Base-by-base conservation (phyloP, 1,140 invertebrate species). In the Globodera rostochiensis region DNA sequence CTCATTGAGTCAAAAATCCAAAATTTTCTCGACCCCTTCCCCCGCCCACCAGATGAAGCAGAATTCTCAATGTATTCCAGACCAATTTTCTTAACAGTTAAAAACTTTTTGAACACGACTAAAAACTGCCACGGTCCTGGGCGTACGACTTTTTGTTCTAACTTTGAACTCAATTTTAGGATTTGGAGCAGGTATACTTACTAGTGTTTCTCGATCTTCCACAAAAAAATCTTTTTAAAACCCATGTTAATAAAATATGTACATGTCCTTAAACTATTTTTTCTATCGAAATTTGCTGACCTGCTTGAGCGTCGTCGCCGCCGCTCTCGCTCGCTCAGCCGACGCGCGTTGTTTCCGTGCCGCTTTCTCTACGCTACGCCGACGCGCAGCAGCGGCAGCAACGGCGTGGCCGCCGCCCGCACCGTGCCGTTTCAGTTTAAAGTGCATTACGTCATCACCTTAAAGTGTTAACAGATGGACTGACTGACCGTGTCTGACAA, bases 391-490 rank as follows among this genome's bases (percentile, higher is more conserved):
- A 53, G 60, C 70, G n/a, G 53, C 46, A 53, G 60, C 70, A 8
- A 25, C 46, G 19, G 25, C n/a, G 74, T n/a, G 19, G 36, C 19
- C 13, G 19, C 57, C 57, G 57, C 11, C 19, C 4, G 57, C 57
- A 64, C n/a, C 45, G n/a, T 80, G 36, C 36, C 69, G 60, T 21
- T 80, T 80, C 21, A 80, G 69, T 64, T 57, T 80, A 13, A 80
- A 80, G 4, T 70, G 45, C 25, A 19, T 36, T 7, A 75, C 60
- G 71, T 80, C 79, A 49, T 80, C 79, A 79, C 47, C 79, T 69
- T 60, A 77, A 79, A 76, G 8, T 6, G 8, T 8, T 46, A 75
- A 25, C 25, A 25, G 25, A 25, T 25, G 25, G 25, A 25, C 25
- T 25, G 36, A 73, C 11, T 67, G 15, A 75, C 3, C 46, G 47